Evolutionary conservation across 2,888 invertebrate genomes (phyloP), one percentile per base, ranked within the genome.

Genomic region (Sympetrum striolatum): DNA sequence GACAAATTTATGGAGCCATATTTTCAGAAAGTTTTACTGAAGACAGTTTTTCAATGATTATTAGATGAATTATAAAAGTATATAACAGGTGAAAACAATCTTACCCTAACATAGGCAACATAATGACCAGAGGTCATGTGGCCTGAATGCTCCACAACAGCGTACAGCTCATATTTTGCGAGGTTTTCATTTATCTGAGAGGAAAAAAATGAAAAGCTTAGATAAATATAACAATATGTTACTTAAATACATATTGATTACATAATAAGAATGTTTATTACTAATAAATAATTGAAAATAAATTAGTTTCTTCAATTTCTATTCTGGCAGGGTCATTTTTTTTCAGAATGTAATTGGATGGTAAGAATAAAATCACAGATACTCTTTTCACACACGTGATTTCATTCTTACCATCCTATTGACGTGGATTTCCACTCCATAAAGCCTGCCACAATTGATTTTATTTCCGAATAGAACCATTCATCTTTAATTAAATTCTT

Each of bases 101-200:
- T 92, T 90, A 98, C 97, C 95, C 98, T 98, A 2, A 99, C 98
- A 93, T 98, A 99, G 10, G 99, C 98, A 0, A 98, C 98, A 93
- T 99, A 99, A 93, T 97, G 97, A 44, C 97, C 97, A 60, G 98
- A 98, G 93, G 97, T 97, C 93, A 99, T 96, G 5, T 97, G 96
- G 0, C 99, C 99, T 90, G 97, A 97, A 93, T 99, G 99, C 93
- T 98, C 98, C 3, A 99, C 99, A 0, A 99, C 96, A 0, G 98
- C 99, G 93, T 98, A 99, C 90, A 99, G 94, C 0, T 98, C 96
- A 18, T 90, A 90, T 2, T 37, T 53, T 4, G 86, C 22, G 0
- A n/a, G 10, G 22, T 25, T n/a, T 2, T 86, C 15, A 1, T 37
- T 81, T 39, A 80, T 58, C 90, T 90, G 48, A 5, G 44, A 1